A percentile compares a stretch with the other conserved stretches of the same genome.
These are phyloP conservation scores for Nephrotoma guestfalica DNA, from an alignment of 2,888 invertebrate species.

Conservation along the genomic window DNA sequence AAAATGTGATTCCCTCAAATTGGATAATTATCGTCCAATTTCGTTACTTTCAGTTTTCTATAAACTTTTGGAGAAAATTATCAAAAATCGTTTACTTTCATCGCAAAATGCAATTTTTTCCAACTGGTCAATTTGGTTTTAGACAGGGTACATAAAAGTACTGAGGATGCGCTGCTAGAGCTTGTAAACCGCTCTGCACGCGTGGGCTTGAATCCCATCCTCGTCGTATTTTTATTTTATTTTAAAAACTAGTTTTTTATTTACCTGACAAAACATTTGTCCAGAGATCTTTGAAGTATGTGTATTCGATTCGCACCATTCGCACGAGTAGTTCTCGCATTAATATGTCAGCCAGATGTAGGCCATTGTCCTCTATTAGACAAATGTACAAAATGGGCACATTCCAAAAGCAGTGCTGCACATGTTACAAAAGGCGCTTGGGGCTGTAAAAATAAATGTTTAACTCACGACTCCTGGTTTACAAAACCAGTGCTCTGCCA, in stretches of 20 bases:
- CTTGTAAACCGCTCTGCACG: constrained; percentile 76
- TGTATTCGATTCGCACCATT: constrained; percentile 49
- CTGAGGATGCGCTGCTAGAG: too few relatives aligned
- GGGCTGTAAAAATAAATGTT: constrained; percentile 41
- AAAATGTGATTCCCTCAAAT: too few relatives aligned
- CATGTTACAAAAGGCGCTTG: constrained; percentile 88
- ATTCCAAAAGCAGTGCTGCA: constrained; percentile 85
- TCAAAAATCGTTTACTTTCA: too few relatives aligned
- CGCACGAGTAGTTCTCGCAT: constrained; percentile 32
- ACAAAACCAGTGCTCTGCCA: constrained; percentile 7
- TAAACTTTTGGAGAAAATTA: too few relatives aligned
- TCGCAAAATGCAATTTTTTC: too few relatives aligned
- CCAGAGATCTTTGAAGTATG: constrained; percentile 75
- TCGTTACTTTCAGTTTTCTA: too few relatives aligned
- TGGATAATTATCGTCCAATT: too few relatives aligned
- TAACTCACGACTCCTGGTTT: constrained; percentile 6
- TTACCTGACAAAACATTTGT: constrained; percentile 79
- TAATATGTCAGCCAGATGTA: constrained; percentile 44
- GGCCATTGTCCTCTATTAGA: constrained; percentile 99
- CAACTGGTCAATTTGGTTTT: too few relatives aligned
- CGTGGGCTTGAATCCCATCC: constrained; percentile 75
- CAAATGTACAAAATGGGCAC: constrained; percentile 90
- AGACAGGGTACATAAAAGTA: too few relatives aligned
- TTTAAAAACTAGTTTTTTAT: constrained; percentile 10
- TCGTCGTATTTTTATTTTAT: constrained; percentile 41